Evolutionary conservation across 2,113 vertebrate species (phyloP).

Genomic region (Sterna hirundo): DNA sequence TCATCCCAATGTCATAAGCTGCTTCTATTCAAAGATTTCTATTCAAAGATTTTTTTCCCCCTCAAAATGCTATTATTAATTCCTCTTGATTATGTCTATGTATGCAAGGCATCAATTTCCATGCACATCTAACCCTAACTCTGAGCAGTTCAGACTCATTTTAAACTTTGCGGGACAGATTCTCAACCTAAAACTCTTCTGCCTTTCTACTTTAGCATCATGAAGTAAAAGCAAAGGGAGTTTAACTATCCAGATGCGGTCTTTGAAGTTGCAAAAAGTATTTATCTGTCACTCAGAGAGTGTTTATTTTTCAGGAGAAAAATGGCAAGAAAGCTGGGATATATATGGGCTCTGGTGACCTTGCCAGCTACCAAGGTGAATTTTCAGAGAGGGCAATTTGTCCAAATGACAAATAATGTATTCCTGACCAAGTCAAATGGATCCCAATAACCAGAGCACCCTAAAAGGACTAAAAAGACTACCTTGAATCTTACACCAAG

Average conservation of each 20-base stretch:
- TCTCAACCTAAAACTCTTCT: not conserved
- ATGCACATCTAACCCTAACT: not conserved
- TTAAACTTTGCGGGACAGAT: not conserved
- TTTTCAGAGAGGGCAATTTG: not conserved
- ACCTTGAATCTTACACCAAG: not conserved
- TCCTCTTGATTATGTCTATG: not conserved
- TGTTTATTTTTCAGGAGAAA: not conserved
- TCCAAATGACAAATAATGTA: not conserved
- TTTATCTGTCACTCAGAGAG: not conserved
- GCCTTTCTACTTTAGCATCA: not conserved
- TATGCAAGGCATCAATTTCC: not conserved
- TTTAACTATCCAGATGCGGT: not conserved
- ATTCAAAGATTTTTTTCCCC: not conserved
- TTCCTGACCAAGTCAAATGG: not conserved
- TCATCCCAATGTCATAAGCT: not conserved
- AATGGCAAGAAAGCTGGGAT: not conserved
- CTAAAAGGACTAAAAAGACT: not conserved
- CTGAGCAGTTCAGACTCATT: not conserved
- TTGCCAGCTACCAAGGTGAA: not conserved
- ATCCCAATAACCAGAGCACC: not conserved
- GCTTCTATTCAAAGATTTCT: no score
- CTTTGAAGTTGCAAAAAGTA: not conserved
- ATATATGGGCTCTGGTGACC: not conserved
- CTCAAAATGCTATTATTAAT: not conserved
- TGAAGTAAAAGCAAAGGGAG: not conserved